Evolutionary conservation across 1,140 invertebrate species (phyloP).

Genomic region (Anastrepha ludens): DNA sequence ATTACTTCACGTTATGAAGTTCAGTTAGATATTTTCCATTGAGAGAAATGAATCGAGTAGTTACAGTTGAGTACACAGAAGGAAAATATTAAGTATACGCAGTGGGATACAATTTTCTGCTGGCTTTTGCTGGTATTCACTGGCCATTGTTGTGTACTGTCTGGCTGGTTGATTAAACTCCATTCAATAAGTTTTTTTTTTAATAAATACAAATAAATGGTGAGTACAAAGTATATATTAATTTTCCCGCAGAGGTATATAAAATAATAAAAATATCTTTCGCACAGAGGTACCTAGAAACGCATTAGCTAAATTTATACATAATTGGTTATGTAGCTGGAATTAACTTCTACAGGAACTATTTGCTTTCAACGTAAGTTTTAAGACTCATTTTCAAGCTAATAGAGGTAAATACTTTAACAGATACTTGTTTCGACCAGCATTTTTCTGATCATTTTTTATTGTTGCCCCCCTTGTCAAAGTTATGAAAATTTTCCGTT

Average conservation of each 20-base stretch:
- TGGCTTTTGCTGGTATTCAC: neutral
- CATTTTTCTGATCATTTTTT: too few relatives aligned
- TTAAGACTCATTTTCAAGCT: too few relatives aligned
- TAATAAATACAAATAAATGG: neutral
- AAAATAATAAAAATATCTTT: neutral
- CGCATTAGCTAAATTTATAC: neutral
- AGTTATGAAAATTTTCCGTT: too few relatives aligned
- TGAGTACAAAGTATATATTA: neutral
- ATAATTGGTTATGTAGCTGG: too few relatives aligned
- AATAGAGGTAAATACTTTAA: too few relatives aligned
- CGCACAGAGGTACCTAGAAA: neutral
- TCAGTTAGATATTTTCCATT: neutral
- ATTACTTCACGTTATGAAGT: neutral
- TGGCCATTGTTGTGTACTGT: neutral
- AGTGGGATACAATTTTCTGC: neutral
- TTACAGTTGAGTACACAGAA: neutral
- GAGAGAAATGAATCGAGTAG: neutral
- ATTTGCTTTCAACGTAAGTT: too few relatives aligned
- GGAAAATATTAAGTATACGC: conserved; percentile 46
- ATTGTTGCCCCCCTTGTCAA: too few relatives aligned
- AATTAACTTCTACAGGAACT: too few relatives aligned
- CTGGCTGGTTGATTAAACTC: neutral
- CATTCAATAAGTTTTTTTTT: neutral
- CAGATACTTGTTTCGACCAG: too few relatives aligned
- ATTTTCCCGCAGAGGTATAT: neutral